These are phyloP conservation scores for Macropis europaea DNA, from an alignment of 2,888 invertebrate genomes.

Conservation along the genomic window DNA sequence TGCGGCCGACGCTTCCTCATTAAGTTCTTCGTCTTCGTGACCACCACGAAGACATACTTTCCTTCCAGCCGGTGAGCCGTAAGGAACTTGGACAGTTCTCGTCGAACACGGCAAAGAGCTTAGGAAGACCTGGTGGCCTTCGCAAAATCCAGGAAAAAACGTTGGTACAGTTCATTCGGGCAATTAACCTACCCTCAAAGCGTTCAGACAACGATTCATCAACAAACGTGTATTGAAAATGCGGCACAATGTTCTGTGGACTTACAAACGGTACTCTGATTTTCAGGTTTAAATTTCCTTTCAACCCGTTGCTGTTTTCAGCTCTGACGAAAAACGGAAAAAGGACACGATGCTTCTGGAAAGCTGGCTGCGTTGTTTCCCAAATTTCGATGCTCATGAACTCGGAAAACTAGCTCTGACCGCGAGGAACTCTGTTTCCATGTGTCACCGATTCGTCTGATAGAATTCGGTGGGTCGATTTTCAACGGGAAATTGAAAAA, in stretches of 20 bases:
- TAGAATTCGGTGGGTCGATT: not conserved
- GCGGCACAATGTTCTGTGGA: not conserved
- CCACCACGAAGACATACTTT: constrained; percentile 18
- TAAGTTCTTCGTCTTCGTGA: constrained; percentile 45
- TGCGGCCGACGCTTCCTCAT: constrained; percentile 46
- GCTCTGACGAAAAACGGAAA: no score
- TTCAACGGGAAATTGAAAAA: not conserved
- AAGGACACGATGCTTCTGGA: constrained; percentile 32
- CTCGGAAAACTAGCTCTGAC: constrained; percentile 40
- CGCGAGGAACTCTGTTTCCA: not conserved
- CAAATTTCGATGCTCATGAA: constrained; percentile 10
- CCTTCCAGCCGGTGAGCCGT: not conserved
- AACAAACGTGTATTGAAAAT: not conserved
- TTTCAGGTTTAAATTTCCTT: not conserved
- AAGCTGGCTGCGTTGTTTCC: constrained; percentile 28
- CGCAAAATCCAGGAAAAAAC: not conserved
- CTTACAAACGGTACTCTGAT: not conserved
- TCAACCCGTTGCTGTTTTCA: no score
- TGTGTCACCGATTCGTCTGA: not conserved
- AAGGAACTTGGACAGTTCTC: constrained; percentile 1
- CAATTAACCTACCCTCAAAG: no score
- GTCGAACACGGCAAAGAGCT: not conserved
- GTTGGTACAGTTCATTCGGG: not conserved
- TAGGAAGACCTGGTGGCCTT: no score
- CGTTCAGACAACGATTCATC: not conserved